Evolutionary conservation across 2,797 vertebrate genomes (phyloP).

Genomic region (Ctenopoma multispine): DNA sequence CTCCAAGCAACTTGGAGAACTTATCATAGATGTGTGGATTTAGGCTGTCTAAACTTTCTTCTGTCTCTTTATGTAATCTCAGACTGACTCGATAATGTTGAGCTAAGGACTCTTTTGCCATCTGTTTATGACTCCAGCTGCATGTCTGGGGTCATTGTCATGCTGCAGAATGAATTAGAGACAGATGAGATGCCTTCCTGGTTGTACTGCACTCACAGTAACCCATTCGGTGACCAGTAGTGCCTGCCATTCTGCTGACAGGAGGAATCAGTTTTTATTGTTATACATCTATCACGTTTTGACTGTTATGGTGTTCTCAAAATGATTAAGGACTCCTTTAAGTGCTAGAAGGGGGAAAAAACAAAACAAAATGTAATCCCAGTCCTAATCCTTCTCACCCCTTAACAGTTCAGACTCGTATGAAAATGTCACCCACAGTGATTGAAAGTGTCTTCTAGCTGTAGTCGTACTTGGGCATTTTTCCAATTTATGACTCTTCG

Average conservation of each 20-base stretch:
- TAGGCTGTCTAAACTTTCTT: neutral
- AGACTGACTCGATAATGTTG: neutral
- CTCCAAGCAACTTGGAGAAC: neutral
- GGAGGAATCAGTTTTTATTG: slow-evolving; percentile 3
- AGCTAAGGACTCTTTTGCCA: neutral
- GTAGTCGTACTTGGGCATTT: neutral
- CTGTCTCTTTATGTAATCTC: neutral
- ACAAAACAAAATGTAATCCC: slow-evolving; percentile 6
- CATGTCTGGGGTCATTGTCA: too few relatives aligned
- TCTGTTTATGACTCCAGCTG: neutral
- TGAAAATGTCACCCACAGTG: slow-evolving; percentile 22
- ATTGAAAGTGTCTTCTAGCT: slow-evolving; percentile 7
- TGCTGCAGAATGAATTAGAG: neutral
- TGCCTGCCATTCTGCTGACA: neutral
- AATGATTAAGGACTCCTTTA: neutral
- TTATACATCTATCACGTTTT: neutral
- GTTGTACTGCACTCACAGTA: neutral
- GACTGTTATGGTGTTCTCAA: neutral
- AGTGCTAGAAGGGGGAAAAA: neutral
- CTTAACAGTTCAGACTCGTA: neutral
- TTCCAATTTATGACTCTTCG: neutral
- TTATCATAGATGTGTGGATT: neutral
- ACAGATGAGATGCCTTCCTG: neutral
- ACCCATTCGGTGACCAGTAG: neutral
- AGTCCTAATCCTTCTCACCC: neutral